Evolutionary conservation across 2,797 vertebrate genomes (phyloP), one percentile per base, ranked within the genome.

Genomic region (Enteromius paludinosus): DNA sequence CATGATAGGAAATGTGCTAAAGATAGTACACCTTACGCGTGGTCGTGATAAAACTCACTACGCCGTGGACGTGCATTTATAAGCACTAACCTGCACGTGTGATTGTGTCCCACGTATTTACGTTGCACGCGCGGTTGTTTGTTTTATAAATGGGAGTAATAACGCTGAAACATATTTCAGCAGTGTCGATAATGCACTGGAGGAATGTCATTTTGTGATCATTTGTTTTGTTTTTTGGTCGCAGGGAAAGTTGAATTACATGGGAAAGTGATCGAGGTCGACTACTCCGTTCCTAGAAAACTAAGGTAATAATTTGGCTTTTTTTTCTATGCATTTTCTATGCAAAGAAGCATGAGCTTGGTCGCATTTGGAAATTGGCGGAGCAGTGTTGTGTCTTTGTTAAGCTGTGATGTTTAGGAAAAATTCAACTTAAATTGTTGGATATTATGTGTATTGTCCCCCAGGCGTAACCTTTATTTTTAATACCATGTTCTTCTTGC

Each of bases 211-310:
- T 18, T 64, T 64, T 69, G 17, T 83, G 8, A 41, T 10, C 5
- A 59, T 47, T 25, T 41, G n/a, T 43, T 69, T 3, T 47, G 25
- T 43, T 76, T 35, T n/a, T 38, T 69, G 47, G 20, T 71, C 41
- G 90, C 94, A 98, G 97, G 97, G 94, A 97, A 97, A 96, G 97
- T 83, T 76, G 96, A 98, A 92, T 94, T 98, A 90, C 96, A 98
- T 93, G 97, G 97, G 90, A 97, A 97, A 95, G 95, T 97, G 95
- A 97, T 98, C 94, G 97, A 97, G 92, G 97, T 97, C 73, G 81
- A 83, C 81, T 83, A 83, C 81, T 83, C 81, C 33, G 81, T 97
- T 91, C 97, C 97, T 85, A 97, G 96, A 96, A 98, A 97, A 91
- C 95, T 96, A 93, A 97, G 97, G 97, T 98, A 96, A 93, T 92